These are phyloP conservation scores for Erpornis zantholeuca DNA, from an alignment of 2,113 vertebrate genomes.

Conservation along the genomic window DNA sequence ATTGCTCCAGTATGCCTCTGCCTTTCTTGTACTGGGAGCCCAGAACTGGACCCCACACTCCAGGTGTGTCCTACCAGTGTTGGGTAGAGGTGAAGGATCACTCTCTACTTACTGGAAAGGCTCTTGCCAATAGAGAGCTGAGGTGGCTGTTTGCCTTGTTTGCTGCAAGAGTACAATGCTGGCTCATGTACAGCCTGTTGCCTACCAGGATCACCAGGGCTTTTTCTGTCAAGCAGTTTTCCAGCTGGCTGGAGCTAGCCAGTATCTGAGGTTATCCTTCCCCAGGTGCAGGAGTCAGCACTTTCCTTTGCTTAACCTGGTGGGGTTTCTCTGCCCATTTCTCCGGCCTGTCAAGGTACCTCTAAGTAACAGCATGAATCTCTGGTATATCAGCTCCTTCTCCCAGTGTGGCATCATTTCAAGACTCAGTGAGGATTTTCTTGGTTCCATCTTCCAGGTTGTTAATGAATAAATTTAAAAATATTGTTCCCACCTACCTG, in stretches of 20 bases:
- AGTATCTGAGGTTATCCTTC: background rate
- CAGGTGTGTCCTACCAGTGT: background rate
- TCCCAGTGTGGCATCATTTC: background rate
- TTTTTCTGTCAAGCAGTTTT: background rate
- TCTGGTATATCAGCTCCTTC: background rate
- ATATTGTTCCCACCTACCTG: background rate
- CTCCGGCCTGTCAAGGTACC: background rate
- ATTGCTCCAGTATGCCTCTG: background rate
- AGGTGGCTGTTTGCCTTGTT: background rate
- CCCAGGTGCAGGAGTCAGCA: background rate
- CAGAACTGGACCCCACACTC: background rate
- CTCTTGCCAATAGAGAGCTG: background rate
- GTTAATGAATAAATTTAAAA: background rate
- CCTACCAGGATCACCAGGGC: background rate
- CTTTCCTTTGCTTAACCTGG: background rate
- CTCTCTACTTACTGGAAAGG: background rate
- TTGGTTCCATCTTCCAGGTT: background rate
- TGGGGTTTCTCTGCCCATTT: background rate
- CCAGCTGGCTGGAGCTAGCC: background rate
- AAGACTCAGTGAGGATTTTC: background rate
- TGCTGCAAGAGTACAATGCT: background rate
- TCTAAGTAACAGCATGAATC: background rate
- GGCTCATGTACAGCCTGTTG: background rate
- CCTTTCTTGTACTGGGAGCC: background rate
- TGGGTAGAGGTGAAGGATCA: background rate